Conservation (phyloP, 2,113 vertebrate species). For the Prinia subflava region DNA sequence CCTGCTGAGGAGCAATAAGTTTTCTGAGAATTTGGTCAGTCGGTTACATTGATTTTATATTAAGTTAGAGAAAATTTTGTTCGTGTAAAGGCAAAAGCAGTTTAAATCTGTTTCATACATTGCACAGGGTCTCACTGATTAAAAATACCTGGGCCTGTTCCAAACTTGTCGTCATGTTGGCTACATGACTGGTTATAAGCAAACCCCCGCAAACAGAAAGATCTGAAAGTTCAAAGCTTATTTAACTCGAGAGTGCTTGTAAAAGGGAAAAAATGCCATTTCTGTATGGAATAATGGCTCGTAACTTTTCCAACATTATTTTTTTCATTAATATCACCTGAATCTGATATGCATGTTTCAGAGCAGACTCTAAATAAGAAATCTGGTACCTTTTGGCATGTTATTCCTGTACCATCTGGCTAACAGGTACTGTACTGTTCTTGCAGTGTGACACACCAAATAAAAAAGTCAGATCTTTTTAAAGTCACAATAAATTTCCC, state of each 20-base stretch:
- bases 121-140: slow-evolving; percentile 61
- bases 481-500: slow-evolving; percentile 76
- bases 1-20: slow-evolving; percentile 27
- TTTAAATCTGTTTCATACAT: slow-evolving; percentile 64
- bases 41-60: slow-evolving; percentile 48
- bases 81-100: slow-evolving; percentile 32
- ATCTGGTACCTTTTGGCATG: slow-evolving; percentile 71
- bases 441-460: slow-evolving; percentile 67
- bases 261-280: slow-evolving; percentile 67
- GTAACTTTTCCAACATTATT: slow-evolving; percentile 72
- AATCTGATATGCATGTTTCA: slow-evolving; percentile 65
- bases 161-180: slow-evolving; percentile 69
- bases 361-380: slow-evolving; percentile 67
- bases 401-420: slow-evolving; percentile 73
- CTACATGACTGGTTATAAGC: slow-evolving; percentile 59
- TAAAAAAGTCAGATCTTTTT: slow-evolving; percentile 77
- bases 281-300: slow-evolving; percentile 72
- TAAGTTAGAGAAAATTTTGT: slow-evolving; percentile 45
- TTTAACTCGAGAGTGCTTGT: slow-evolving; percentile 69
- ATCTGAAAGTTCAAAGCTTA: slow-evolving; percentile 75
- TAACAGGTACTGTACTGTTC: slow-evolving; percentile 74
- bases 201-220: slow-evolving; percentile 58
- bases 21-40: slow-evolving; percentile 36
- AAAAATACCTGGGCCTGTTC: slow-evolving; percentile 71
- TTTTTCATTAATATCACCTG: slow-evolving; percentile 72